Base-by-base conservation (phyloP, 2,113 vertebrate genomes). In the Astatotilapia flaviijosephi region DNA sequence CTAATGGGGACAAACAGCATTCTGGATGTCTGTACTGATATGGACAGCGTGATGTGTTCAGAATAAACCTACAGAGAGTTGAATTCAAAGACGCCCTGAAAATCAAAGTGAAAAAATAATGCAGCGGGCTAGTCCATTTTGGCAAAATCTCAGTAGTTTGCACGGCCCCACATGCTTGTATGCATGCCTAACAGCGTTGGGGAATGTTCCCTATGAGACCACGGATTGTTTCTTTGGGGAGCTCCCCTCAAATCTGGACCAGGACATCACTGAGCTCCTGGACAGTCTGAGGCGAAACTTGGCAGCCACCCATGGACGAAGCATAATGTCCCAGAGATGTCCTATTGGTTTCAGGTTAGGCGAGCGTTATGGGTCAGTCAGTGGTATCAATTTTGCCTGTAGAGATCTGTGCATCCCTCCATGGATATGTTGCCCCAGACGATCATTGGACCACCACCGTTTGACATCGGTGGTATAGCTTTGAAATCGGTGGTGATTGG, bases 161-260 rank as follows among this genome's bases (percentile, higher is more conserved):
- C 58, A 62, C 1, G 0, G 28, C 58, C 0, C 28, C 28, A 35
- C 28, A 0, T 62, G 0, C 31, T 62, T 33, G 31, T 62, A 62
- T 11, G 58, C 15, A 11, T 62, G 58, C 5, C 2, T 62, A 33
- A 0, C 58, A 33, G 58, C 3, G 28, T 0, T 31, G 3, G 14
- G 56, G 56, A 60, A 60, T 0, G 3, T 60, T 60, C 26, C 26
- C 26, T 31, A 58, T 58, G 26, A 58, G 26, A 58, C 56, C 56
- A 58, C 0, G 14, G 7, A 58, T 58, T 28, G 55, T 58, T 28
- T 58, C 7, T 15, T 31, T 17, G 56, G 28, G 9, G 9, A 62
- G 6, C 4, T 62, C 58, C 58, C 6, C 58, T 35, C 28, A 62
- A 4, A 62, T 35, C 60, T 65, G 60, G 31, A 65, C 31, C 60